A percentile compares a stretch with the other conserved stretches of the same genome.
These are phyloP conservation scores for Edolisoma coerulescens DNA, from an alignment of 2,113 vertebrate species.

Conservation along the genomic window DNA sequence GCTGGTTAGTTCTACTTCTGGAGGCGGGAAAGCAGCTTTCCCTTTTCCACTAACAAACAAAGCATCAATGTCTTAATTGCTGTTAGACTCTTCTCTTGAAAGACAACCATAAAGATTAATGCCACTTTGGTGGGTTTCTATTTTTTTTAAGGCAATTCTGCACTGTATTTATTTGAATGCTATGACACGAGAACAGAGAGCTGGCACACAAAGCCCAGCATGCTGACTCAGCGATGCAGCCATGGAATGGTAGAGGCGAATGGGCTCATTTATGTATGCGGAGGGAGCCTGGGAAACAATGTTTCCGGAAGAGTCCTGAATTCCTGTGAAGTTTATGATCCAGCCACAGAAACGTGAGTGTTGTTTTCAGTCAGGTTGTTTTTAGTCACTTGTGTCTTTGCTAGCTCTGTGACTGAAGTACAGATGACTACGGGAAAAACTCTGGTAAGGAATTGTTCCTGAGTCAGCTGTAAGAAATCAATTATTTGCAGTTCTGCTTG, in stretches of 20 bases:
- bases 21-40: neutral
- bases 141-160: constrained; percentile 85
- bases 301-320: constrained; percentile 91
- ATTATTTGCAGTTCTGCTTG: neutral
- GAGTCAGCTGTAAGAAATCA: neutral
- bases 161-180: constrained; percentile 93
- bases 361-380: neutral
- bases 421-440: neutral
- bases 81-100: constrained; percentile 9
- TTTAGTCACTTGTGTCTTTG: neutral
- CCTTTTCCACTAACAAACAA: neutral
- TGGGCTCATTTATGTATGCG: constrained; percentile 93
- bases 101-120: neutral
- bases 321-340: constrained; percentile 96
- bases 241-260: constrained; percentile 93
- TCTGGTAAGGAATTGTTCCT: neutral
- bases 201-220: constrained; percentile 93
- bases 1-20: neutral
- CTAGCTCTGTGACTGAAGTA: neutral
- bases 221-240: constrained; percentile 94
- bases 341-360: constrained; percentile 88
- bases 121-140: constrained; percentile 45
- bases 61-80: neutral
- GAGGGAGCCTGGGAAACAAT: constrained; percentile 93
- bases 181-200: constrained; percentile 95